These are phyloP conservation scores for Gryllus longicercus DNA, from an alignment of 2,888 invertebrate genomes.

Conservation along the genomic window DNA sequence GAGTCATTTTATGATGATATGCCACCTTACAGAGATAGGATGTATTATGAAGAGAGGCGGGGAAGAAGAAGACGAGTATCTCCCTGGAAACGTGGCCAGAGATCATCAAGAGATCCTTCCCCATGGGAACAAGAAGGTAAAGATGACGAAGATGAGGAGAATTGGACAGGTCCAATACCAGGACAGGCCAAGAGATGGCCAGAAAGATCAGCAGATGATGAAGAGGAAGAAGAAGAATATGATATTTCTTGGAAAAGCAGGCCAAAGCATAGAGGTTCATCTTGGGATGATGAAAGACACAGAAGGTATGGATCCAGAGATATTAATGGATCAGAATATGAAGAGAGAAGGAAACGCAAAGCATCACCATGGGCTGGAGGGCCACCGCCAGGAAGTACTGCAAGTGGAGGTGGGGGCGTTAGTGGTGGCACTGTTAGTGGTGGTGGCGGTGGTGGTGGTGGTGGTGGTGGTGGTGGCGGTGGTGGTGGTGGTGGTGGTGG, in stretches of 20 bases:
- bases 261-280: conserved; percentile 52
- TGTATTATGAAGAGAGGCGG: conserved; percentile 38
- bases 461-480: background rate
- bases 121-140: conserved; percentile 73
- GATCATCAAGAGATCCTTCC: conserved; percentile 66
- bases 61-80: conserved; percentile 43
- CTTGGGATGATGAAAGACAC: conserved; percentile 51
- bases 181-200: conserved; percentile 40
- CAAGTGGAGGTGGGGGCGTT: background rate
- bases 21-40: conserved; percentile 33
- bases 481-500: background rate
- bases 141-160: conserved; percentile 43
- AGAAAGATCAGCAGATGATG: conserved; percentile 43
- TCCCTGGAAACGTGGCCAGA: conserved; percentile 52
- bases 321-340: conserved; percentile 34
- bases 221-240: conserved; percentile 46
- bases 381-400: background rate
- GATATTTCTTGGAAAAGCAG: conserved; percentile 52
- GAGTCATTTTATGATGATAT: conserved; percentile 42
- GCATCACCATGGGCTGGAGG: conserved; percentile 41
- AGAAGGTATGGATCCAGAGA: conserved; percentile 35
- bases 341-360: conserved; percentile 33
- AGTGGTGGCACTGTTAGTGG: background rate
- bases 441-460: background rate
- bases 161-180: conserved; percentile 35